phyloP scores from a whole-genome alignment of 2,888 invertebrate species.

The Gastracanthus pulcherrimus region DNA sequence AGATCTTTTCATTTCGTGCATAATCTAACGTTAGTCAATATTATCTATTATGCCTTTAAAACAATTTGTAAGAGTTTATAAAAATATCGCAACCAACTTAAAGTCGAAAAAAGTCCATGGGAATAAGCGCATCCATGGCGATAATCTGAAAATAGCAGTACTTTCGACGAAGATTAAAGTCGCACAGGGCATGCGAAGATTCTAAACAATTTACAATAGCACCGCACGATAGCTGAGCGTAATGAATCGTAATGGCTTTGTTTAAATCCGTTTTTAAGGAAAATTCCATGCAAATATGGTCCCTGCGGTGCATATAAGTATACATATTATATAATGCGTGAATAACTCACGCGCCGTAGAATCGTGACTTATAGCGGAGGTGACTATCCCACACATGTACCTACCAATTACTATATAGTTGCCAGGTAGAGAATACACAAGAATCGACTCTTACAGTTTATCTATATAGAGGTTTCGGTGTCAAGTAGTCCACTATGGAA shows the following conservation, averaged over 20 bases:
- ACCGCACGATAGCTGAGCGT: neutral
- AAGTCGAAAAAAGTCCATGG: neutral
- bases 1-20: too few species aligned
- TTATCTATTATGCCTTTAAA: too few species aligned
- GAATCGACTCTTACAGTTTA: neutral
- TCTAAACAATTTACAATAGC: neutral
- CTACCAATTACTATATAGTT: slow-evolving; percentile 9
- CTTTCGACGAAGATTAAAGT: neutral
- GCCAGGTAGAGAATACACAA: neutral
- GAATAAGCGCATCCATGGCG: neutral
- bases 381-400: slow-evolving; percentile 22
- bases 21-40: too few species aligned
- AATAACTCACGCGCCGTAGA: neutral
- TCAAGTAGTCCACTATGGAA: too few species aligned
- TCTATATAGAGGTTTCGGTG: neutral
- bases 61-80: too few species aligned
- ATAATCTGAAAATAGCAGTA: slow-evolving; percentile 21
- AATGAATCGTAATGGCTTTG: slow-evolving; percentile 23
- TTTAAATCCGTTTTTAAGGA: slow-evolving; percentile 15
- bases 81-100: too few species aligned
- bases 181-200: neutral
- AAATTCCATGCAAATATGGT: neutral
- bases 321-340: neutral
- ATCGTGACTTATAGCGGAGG: slow-evolving; percentile 12
- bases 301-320: neutral